Evolutionary conservation across 1,140 invertebrate genomes (phyloP).

Genomic region (Hylaeus volcanicus): DNA sequence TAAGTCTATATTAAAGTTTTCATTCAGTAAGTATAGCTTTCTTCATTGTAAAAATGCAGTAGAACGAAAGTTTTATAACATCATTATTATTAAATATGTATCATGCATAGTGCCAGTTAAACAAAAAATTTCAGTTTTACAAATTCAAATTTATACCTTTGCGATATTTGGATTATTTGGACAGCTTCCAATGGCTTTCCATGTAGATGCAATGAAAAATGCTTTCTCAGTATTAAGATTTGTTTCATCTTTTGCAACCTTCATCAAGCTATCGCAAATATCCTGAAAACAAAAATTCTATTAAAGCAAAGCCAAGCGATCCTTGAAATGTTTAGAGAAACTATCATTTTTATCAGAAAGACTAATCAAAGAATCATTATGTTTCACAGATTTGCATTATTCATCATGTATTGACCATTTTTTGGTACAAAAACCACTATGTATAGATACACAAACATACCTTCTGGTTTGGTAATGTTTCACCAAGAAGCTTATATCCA

Average conservation of each 20-base stretch:
- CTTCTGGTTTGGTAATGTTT: constrained; percentile 74
- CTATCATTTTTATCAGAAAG: constrained; percentile 72
- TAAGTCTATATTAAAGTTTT: constrained; percentile 11
- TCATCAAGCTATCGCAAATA: constrained; percentile 80
- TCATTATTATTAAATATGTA: constrained; percentile 61
- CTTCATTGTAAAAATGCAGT: constrained; percentile 68
- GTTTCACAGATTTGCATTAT: constrained; percentile 63
- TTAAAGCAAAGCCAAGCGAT: constrained; percentile 18
- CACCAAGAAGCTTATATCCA: constrained; percentile 81
- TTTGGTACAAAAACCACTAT: neutral
- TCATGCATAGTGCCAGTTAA: no score
- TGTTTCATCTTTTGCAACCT: constrained; percentile 70
- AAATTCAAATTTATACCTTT: constrained; percentile 69
- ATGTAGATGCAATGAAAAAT: constrained; percentile 81
- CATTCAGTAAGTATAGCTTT: constrained; percentile 63
- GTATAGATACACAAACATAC: neutral
- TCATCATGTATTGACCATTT: constrained; percentile 68
- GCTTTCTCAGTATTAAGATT: constrained; percentile 79
- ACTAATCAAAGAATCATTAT: constrained; percentile 78
- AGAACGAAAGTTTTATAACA: constrained; percentile 75
- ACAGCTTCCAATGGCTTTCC: constrained; percentile 80
- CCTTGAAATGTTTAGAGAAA: neutral
- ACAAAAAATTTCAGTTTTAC: no score
- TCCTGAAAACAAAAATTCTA: constrained; percentile 74
- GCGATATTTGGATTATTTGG: constrained; percentile 64